These are phyloP conservation scores for Himalopsyche phryganea DNA, from an alignment of 1,140 invertebrate species.

Conservation along the genomic window DNA sequence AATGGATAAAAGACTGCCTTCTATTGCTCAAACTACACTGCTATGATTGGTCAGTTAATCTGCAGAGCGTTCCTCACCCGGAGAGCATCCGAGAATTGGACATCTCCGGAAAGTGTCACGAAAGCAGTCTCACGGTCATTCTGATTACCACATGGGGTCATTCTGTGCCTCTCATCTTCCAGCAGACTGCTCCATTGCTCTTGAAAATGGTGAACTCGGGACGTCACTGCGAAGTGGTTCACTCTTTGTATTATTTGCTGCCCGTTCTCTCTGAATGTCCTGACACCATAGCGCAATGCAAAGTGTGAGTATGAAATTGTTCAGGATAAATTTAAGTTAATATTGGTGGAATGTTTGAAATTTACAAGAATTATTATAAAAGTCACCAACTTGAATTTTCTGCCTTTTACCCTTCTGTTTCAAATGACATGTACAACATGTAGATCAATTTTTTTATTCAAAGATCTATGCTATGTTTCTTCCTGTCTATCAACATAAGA, in stretches of 20 bases:
- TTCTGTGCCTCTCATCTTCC: slow-evolving; percentile 23
- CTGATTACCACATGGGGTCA: slow-evolving; percentile 21
- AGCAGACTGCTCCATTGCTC: slow-evolving; percentile 18
- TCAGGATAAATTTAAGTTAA: no score
- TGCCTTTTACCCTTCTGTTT: no score
- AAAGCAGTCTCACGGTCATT: slow-evolving; percentile 11
- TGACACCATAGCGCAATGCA: slow-evolving; percentile 12
- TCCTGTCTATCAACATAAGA: no score
- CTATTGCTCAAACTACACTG: slow-evolving; percentile 24
- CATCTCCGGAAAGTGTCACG: slow-evolving; percentile 20
- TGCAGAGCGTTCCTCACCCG: not conserved
- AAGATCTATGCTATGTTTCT: no score
- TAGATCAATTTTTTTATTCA: no score
- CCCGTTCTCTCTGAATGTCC: slow-evolving; percentile 20
- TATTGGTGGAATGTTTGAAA: no score
- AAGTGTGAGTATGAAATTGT: slow-evolving; percentile 23
- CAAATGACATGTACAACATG: no score
- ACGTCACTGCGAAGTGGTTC: slow-evolving; percentile 23
- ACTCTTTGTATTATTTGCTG: slow-evolving; percentile 23
- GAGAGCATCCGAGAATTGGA: slow-evolving; percentile 15
- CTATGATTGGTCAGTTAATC: slow-evolving; percentile 19
- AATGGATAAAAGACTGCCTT: slow-evolving; percentile 30
- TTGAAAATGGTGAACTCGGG: slow-evolving; percentile 23
- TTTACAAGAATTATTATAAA: no score
- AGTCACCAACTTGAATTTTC: no score